Evolutionary conservation across 2,888 invertebrate species (phyloP).

Genomic region (Lymantria monacha): DNA sequence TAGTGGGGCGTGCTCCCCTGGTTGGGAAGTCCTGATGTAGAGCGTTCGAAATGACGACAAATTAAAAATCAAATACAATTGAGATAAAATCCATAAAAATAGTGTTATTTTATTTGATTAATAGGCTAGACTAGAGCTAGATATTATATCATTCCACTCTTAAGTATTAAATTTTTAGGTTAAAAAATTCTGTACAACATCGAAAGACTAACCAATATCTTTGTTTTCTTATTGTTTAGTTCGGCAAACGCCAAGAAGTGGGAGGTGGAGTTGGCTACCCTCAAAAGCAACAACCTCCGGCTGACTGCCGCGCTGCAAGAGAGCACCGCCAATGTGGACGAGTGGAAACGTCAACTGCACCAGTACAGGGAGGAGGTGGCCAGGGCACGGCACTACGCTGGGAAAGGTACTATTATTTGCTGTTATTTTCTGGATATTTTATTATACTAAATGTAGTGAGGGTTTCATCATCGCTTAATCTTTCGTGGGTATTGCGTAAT

Average conservation of each 20-base stretch:
- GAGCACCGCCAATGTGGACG: conserved; percentile 98
- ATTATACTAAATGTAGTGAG: neutral
- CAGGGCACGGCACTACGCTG: conserved; percentile 84
- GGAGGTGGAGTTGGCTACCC: conserved; percentile 97
- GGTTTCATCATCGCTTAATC: no score
- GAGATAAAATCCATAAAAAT: no score
- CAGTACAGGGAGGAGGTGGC: conserved; percentile 95
- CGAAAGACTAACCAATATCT: neutral
- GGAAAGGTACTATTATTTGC: conserved; percentile 65
- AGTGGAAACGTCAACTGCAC: conserved; percentile 98
- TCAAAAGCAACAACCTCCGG: conserved; percentile 97
- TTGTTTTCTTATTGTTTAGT: conserved; percentile 73
- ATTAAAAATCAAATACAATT: no score
- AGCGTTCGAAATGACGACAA: no score
- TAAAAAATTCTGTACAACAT: no score
- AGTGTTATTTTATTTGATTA: no score
- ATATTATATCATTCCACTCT: no score
- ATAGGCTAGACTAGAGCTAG: no score
- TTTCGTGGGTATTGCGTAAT: no score
- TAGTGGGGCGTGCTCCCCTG: no score
- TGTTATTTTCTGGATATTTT: neutral
- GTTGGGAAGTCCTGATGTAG: no score
- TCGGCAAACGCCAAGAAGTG: conserved; percentile 99
- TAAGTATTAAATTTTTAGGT: no score
- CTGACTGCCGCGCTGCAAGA: conserved; percentile 96